These are phyloP conservation scores for Crocuta crocuta DNA, from an alignment of 2,113 vertebrate genomes.

Conservation along the genomic window DNA sequence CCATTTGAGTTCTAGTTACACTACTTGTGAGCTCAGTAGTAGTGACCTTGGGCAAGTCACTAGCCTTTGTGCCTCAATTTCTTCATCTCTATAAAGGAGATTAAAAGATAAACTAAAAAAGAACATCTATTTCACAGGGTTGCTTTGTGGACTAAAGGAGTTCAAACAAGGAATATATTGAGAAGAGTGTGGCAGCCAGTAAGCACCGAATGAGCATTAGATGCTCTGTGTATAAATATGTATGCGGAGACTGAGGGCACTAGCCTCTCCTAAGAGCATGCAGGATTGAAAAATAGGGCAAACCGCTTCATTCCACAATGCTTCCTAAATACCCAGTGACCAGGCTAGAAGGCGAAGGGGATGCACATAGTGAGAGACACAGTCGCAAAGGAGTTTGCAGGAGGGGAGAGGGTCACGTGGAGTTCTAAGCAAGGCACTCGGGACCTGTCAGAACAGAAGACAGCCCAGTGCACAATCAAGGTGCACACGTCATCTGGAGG, in stretches of 20 bases:
- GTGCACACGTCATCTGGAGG: not conserved
- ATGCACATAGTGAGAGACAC: not conserved
- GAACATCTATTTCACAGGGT: not conserved
- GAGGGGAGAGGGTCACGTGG: not conserved
- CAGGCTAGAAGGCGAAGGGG: not conserved
- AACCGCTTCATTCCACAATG: not conserved
- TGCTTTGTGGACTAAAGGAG: not conserved
- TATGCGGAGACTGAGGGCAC: not conserved
- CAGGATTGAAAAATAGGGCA: not conserved
- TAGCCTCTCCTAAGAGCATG: not conserved
- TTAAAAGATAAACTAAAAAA: not conserved
- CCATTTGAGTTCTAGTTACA: not conserved
- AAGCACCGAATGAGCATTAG: not conserved
- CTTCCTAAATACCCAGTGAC: not conserved
- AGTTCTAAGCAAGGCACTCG: not conserved
- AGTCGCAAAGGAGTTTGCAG: too few species aligned
- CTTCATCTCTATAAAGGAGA: not conserved
- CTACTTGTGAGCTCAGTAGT: not conserved
- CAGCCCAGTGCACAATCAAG: not conserved
- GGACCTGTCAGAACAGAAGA: not conserved
- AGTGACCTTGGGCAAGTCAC: not conserved
- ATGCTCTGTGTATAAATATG: not conserved
- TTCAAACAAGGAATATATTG: not conserved
- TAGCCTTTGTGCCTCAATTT: not conserved
- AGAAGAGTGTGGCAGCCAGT: not conserved